Conservation (phyloP, 2,888 invertebrate species). For the Tillus elongatus region DNA sequence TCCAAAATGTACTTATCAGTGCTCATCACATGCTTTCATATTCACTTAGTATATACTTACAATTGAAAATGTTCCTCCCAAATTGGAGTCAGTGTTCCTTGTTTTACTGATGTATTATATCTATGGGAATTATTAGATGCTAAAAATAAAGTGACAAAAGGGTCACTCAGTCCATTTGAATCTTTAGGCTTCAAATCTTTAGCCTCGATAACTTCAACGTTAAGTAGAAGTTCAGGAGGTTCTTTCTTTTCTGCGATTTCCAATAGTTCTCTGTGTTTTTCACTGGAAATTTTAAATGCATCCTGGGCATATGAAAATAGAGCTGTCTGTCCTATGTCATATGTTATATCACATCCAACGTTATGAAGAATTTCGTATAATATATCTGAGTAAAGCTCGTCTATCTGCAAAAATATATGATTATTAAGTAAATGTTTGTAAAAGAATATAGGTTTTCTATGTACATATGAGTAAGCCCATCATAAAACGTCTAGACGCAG, state of each 20-base stretch:
- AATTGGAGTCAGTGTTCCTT: conserved; percentile 76
- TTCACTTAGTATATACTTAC: conserved; percentile 58
- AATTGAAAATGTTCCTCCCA: conserved; percentile 98
- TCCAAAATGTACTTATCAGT: too few relatives aligned
- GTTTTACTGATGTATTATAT: conserved; percentile 86
- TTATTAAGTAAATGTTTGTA: conserved; percentile 8
- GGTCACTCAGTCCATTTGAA: conserved; percentile 91
- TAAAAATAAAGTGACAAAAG: conserved; percentile 88
- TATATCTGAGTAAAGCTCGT: conserved; percentile 77
- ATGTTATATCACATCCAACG: conserved; percentile 67
- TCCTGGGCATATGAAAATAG: conserved; percentile 71
- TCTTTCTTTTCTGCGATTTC: conserved; percentile 67
- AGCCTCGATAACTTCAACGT: conserved; percentile 79
- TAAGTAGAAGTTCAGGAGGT: conserved; percentile 73
- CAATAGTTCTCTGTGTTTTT: conserved; percentile 62
- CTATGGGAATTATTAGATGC: conserved; percentile 67
- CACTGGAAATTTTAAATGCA: conserved; percentile 69
- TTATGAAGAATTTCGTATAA: conserved; percentile 77
- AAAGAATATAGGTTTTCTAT: conserved; percentile 11
- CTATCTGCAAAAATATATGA: conserved; percentile 52
- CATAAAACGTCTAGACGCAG: too few relatives aligned
- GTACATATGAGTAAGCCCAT: too few relatives aligned
- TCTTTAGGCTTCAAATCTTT: conserved; percentile 79
- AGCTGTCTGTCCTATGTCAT: conserved; percentile 58
- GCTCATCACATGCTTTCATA: too few relatives aligned